A percentile compares a stretch with the other conserved stretches of the same genome.
phyloP scores from a whole-genome alignment of 2,113 vertebrate genomes.

The Carassius gibelio region DNA sequence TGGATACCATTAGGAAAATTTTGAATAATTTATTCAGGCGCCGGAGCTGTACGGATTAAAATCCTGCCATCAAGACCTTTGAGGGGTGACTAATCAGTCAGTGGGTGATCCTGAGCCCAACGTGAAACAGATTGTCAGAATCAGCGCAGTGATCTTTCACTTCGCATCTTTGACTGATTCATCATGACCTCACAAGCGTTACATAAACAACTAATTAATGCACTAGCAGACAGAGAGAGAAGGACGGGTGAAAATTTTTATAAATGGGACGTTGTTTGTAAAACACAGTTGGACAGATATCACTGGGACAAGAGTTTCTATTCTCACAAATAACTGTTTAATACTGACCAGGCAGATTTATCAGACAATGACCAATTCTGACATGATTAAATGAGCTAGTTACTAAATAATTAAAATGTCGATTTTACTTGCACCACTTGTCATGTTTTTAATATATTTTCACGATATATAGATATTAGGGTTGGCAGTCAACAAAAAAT shows the following conservation, averaged over 20 bases:
- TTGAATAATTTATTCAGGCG: slow-evolving; percentile 72
- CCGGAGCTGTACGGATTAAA: slow-evolving; percentile 69
- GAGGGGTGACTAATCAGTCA: slow-evolving; percentile 68
- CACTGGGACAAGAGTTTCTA: not conserved
- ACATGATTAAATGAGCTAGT: not conserved
- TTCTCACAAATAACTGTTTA: not conserved
- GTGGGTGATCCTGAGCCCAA: slow-evolving; percentile 59
- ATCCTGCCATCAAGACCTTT: slow-evolving; percentile 60
- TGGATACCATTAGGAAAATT: slow-evolving; percentile 72
- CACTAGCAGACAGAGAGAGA: slow-evolving; percentile 59
- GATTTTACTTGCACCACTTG: too few species aligned
- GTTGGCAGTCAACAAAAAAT: too few species aligned
- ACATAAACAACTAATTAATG: slow-evolving; percentile 78
- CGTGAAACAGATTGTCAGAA: slow-evolving; percentile 69
- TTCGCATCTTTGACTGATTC: slow-evolving; percentile 66
- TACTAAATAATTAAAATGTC: not conserved
- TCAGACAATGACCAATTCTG: not conserved
- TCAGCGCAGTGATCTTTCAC: slow-evolving; percentile 48
- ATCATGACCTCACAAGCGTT: slow-evolving; percentile 69
- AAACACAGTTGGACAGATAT: not conserved
- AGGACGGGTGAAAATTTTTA: not conserved
- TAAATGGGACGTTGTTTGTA: slow-evolving; percentile 32
- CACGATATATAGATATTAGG: too few species aligned
- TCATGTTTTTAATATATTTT: too few species aligned
- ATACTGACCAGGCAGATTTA: not conserved